Conservation (phyloP, 1,140 invertebrate genomes). For the Drosophila erecta region DNA sequence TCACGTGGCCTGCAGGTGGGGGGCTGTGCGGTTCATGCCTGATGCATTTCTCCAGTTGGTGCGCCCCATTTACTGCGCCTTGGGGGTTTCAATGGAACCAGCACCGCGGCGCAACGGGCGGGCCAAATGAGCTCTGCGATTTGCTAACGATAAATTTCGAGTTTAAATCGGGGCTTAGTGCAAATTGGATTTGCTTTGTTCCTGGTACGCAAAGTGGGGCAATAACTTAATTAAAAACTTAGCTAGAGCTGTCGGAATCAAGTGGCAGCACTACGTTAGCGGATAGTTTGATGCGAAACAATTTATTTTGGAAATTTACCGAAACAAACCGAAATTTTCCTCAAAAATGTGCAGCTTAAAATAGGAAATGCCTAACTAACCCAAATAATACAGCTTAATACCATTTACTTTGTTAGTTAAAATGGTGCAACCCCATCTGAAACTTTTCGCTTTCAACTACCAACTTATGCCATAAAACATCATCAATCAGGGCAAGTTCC, state of each 20-base stretch:
- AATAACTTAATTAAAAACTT: conserved; percentile 38
- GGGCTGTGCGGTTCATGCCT: conserved; percentile 27
- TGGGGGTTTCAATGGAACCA: background rate
- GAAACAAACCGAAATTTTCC: too few relatives aligned
- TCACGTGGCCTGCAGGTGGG: background rate
- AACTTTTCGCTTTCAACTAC: background rate
- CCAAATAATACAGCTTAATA: too few relatives aligned
- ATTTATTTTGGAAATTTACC: background rate
- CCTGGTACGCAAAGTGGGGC: conserved; percentile 15
- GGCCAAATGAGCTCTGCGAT: conserved; percentile 33
- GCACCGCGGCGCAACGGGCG: background rate
- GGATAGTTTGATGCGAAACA: conserved; percentile 10
- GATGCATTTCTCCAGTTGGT: conserved; percentile 43
- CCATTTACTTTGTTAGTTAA: conserved; percentile 19
- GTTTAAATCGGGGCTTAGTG: conserved; percentile 23
- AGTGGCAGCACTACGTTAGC: conserved; percentile 11
- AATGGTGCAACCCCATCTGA: conserved; percentile 7
- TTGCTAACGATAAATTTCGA: conserved; percentile 26
- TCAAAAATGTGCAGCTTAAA: background rate
- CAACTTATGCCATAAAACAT: conserved; percentile 18
- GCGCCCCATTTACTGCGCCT: conserved; percentile 33
- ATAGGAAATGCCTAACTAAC: background rate
- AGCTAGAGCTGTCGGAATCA: conserved; percentile 14
- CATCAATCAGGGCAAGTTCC: conserved; percentile 35
- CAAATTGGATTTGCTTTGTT: conserved; percentile 32